phyloP scores from a whole-genome alignment of 2,888 invertebrate species.

The Corbicula japonica region DNA sequence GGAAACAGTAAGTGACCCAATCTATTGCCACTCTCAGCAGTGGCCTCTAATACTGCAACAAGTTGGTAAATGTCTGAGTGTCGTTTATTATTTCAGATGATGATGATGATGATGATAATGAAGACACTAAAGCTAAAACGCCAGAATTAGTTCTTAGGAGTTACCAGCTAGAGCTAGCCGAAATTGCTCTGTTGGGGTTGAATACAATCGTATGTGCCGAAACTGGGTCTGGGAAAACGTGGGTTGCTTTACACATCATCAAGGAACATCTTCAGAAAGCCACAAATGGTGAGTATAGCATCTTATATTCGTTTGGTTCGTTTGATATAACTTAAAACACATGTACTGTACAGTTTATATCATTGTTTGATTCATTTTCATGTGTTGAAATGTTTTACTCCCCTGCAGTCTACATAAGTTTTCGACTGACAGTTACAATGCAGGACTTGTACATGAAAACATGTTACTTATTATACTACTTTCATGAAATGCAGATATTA shows the following conservation, averaged over 20 bases:
- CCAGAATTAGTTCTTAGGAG: constrained; percentile 6
- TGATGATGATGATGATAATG: not conserved
- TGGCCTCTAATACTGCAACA: too few species aligned
- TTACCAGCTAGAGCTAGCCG: constrained; percentile 67
- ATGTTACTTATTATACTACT: too few species aligned
- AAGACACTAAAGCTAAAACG: not conserved
- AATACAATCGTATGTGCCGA: constrained; percentile 66
- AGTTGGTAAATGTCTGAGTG: not conserved
- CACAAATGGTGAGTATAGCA: constrained; percentile 28
- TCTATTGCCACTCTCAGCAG: too few species aligned
- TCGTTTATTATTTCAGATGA: not conserved
- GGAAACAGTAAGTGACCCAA: not conserved
- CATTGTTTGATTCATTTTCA: not conserved
- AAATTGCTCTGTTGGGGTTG: constrained; percentile 47
- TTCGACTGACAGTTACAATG: too few species aligned
- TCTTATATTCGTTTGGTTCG: not conserved
- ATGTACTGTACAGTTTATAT: too few species aligned
- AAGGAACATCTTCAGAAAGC: constrained; percentile 50
- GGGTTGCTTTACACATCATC: constrained; percentile 65
- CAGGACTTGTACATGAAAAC: too few species aligned
- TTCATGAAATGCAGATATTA: too few species aligned
- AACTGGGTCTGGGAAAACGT: constrained; percentile 70
- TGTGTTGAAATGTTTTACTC: not conserved
- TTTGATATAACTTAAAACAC: not conserved
- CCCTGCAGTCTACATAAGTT: not conserved